These are phyloP conservation scores for Chinchilla lanigera DNA, from an alignment of 2,113 vertebrate genomes.

Conservation along the genomic window DNA sequence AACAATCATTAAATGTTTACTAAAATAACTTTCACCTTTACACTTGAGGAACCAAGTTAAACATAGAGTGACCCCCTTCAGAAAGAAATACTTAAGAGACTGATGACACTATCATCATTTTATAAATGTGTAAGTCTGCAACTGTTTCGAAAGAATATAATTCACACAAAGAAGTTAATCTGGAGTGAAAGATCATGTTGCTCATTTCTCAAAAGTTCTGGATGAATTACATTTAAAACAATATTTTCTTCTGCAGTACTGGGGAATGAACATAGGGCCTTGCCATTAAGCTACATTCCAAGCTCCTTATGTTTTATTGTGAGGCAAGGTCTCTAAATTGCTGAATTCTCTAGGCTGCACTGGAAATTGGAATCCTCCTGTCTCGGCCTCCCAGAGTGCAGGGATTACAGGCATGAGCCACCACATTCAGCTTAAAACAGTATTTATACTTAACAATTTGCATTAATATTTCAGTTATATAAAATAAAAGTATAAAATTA, in stretches of 20 bases:
- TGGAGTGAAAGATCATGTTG: constrained; percentile 46
- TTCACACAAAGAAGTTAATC: constrained; percentile 32
- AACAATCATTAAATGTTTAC: constrained; percentile 35
- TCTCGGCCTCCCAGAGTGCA: background rate
- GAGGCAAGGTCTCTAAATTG: background rate
- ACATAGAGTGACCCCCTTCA: background rate
- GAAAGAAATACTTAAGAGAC: background rate
- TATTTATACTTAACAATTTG: constrained; percentile 22
- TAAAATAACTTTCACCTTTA: constrained; percentile 29
- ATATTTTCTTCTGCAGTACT: background rate
- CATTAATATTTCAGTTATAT: constrained; percentile 52
- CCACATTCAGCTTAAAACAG: background rate
- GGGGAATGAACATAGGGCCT: background rate
- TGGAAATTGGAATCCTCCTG: background rate
- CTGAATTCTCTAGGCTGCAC: background rate
- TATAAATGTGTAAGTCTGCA: constrained; percentile 41
- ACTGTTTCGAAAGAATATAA: constrained; percentile 39
- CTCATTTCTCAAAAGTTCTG: constrained; percentile 8
- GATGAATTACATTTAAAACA: constrained; percentile 31
- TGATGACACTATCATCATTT: background rate
- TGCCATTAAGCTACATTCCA: background rate
- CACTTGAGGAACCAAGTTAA: constrained; percentile 38
- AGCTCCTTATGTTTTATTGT: background rate
- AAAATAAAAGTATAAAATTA: constrained; percentile 32
- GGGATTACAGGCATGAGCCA: background rate